phyloP scores from a whole-genome alignment of 2,113 vertebrate genomes.

The Triplophysa dalaica region DNA sequence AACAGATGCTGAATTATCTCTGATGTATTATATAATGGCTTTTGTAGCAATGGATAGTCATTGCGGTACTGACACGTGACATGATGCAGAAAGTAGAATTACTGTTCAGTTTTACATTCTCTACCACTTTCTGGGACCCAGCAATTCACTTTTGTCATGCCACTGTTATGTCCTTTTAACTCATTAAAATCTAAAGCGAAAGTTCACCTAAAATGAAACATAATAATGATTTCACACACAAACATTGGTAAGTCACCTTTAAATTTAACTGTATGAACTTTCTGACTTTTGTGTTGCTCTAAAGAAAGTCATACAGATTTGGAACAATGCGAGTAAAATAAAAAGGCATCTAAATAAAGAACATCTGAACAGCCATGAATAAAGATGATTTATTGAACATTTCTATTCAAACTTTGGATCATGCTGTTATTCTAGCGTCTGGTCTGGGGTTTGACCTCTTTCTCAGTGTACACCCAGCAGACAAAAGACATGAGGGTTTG shows the following conservation, averaged over 20 bases:
- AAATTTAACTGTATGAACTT: no score
- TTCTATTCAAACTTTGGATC: background rate
- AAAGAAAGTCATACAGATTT: background rate
- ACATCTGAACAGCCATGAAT: constrained; percentile 1
- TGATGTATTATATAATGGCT: constrained; percentile 13
- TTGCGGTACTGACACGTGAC: background rate
- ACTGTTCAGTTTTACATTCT: background rate
- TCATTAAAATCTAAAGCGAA: no score
- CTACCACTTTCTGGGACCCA: background rate
- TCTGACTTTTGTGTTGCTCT: no score
- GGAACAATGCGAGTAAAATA: background rate
- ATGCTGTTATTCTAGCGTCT: background rate
- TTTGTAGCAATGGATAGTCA: background rate
- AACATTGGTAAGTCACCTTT: no score
- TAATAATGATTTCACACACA: no score
- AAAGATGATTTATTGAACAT: constrained; percentile 6
- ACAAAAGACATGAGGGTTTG: constrained; percentile 8
- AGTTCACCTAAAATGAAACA: no score
- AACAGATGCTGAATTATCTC: background rate
- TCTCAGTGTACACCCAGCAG: constrained; percentile 9
- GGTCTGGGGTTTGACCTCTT: constrained; percentile 18
- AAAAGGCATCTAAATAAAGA: background rate
- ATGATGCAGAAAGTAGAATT: constrained; percentile 8
- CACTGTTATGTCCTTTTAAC: background rate
- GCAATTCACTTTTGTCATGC: no score